Base-by-base conservation (phyloP, 2,113 vertebrate species). In the Desmodus rotundus region DNA sequence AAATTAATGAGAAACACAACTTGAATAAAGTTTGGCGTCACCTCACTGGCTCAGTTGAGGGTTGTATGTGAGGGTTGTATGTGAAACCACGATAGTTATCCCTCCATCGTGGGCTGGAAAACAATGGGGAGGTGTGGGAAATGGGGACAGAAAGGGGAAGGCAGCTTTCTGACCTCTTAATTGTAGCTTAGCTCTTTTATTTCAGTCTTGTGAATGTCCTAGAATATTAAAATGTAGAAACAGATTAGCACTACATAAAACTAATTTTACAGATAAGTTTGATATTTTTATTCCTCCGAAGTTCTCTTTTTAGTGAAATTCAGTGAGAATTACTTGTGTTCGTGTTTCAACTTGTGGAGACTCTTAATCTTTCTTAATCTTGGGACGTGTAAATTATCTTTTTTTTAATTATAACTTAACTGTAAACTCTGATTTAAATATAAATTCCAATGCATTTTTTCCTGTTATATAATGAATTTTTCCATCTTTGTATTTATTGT, bases 191-290 rank as follows among this genome's bases (percentile, higher is more conserved):
- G 12, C 81, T 63, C n/a, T 56, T 72, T 28, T 52, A 24, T 61
- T 95, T 56, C 36, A 65, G 3, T 26, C 43, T 58, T 52, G 45
- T 52, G 56, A 89, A 95, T 68, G 74, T n/a, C 50, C 87, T 92
- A 20, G 50, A 72, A 3, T 77, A 28, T 87, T 77, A 82, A 84
- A 86, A 56, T 87, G 31, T 83, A 24, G 68, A 47, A 41, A 72
- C 33, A 65, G 1, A 87, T 67, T 68, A 70, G 13, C 22, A 68
- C 20, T 15, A 78, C 22, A 47, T 87, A 33, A 33, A 43, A 74
- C 22, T 87, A 50, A 81, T 92, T 97, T 95, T 45, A 0, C 22
- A 58, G n/a, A 78, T 93, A 77, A 65, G 65, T 95, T 95, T 89
- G 17, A 26, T 86, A 38, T 67, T 81, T 80, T 65, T 31, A 87